These are phyloP conservation scores for Caenorhabditis latens DNA, from an alignment of 1,140 invertebrate species.

Conservation along the genomic window DNA sequence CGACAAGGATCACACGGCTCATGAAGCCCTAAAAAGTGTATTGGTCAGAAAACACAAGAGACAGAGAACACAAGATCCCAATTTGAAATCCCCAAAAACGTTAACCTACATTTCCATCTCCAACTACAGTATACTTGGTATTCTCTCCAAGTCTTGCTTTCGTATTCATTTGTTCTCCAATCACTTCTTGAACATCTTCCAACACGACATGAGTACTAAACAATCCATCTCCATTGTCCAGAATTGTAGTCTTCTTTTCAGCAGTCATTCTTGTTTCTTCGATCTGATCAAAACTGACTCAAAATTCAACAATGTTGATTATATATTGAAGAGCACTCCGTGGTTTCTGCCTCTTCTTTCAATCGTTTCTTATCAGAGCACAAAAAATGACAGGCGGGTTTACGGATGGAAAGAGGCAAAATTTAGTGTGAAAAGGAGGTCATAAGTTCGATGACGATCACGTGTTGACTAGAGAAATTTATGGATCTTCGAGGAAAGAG, in stretches of 20 bases:
- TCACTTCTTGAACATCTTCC: constrained; percentile 53
- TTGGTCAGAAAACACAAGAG: neutral
- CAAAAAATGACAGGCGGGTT: constrained; percentile 16
- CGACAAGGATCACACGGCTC: constrained; percentile 22
- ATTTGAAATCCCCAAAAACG: neutral
- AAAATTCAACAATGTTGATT: neutral
- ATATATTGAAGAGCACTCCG: constrained; percentile 9
- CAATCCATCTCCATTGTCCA: constrained; percentile 41
- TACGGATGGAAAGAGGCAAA: neutral
- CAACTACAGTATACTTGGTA: constrained; percentile 21
- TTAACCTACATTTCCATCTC: constrained; percentile 44
- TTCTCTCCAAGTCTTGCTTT: constrained; percentile 50
- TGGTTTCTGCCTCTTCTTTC: constrained; percentile 12
- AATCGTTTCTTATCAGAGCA: neutral
- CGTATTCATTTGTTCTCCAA: neutral
- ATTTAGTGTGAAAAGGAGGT: neutral
- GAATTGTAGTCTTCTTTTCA: constrained; percentile 1
- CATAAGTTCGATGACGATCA: neutral
- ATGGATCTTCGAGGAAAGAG: neutral
- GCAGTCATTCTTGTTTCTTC: neutral
- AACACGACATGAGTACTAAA: constrained; percentile 31
- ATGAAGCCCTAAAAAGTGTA: constrained; percentile 45
- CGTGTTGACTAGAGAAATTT: neutral
- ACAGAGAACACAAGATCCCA: neutral
- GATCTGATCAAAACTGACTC: neutral